A percentile compares a stretch with the other conserved stretches of the same genome.
These are phyloP conservation scores for human DNA, from an alignment of 2,113 vertebrate species.

Conservation along the genomic window GRCh38 chr3:49255001-49255500, in stretches of 20 bases:
- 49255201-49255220: background rate
- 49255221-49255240: background rate
- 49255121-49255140: background rate
- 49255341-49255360: slow-evolving; percentile 30
- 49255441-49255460: slow-evolving; percentile 82
- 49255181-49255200: background rate
- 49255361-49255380: slow-evolving; percentile 70
- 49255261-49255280: background rate
- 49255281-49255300: background rate
- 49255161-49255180: background rate
- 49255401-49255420: slow-evolving; percentile 72
- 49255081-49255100: background rate
- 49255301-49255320: background rate
- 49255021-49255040: no score
- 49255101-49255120: background rate
- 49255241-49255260: background rate
- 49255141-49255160: background rate
- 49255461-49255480: slow-evolving; percentile 81
- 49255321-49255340: background rate
- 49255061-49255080: no score
- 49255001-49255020: no score
- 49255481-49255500: slow-evolving; percentile 82
- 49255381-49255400: slow-evolving; percentile 84
- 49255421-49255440: slow-evolving; percentile 77
- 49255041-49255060: no score